Evolutionary conservation across 2,113 vertebrate genomes (phyloP).

Genomic region (Gallinago undulata): DNA sequence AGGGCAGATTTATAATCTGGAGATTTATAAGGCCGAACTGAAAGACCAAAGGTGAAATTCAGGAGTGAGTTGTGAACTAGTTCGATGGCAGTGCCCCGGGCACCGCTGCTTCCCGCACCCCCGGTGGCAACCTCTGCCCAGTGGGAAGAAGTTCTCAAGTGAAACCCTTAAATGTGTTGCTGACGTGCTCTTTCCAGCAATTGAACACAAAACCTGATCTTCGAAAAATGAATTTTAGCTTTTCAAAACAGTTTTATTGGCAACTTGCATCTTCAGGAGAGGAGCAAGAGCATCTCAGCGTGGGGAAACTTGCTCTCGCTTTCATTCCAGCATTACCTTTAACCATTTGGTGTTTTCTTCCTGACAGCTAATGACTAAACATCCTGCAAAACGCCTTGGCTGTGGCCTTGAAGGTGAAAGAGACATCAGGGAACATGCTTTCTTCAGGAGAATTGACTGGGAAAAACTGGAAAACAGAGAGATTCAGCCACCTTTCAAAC

Average conservation of each 20-base stretch:
- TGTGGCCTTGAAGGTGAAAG: slow-evolving; percentile 90
- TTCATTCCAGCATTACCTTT: neutral
- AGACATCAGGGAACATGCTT: slow-evolving; percentile 92
- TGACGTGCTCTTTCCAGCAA: neutral
- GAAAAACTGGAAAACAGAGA: slow-evolving; percentile 91
- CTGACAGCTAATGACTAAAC: slow-evolving; percentile 94
- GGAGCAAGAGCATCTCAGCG: neutral
- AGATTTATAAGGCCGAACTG: neutral
- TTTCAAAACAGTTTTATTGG: neutral
- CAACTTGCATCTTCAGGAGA: neutral
- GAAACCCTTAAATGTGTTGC: neutral
- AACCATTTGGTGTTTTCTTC: neutral
- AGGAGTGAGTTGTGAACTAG: neutral
- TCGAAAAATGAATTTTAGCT: neutral
- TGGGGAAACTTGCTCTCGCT: neutral
- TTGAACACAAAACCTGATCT: neutral
- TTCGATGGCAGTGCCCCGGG: neutral
- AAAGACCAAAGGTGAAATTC: neutral
- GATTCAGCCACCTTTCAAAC: slow-evolving; percentile 97
- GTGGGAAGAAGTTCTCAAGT: neutral
- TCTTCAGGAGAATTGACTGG: slow-evolving; percentile 99
- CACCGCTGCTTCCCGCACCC: neutral
- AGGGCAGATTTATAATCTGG: neutral
- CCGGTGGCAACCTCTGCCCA: neutral
- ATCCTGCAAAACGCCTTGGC: slow-evolving; percentile 94